Evolutionary conservation across 2,888 invertebrate genomes (phyloP), one percentile per base, ranked within the genome.

Genomic region (Catocala sponsa): DNA sequence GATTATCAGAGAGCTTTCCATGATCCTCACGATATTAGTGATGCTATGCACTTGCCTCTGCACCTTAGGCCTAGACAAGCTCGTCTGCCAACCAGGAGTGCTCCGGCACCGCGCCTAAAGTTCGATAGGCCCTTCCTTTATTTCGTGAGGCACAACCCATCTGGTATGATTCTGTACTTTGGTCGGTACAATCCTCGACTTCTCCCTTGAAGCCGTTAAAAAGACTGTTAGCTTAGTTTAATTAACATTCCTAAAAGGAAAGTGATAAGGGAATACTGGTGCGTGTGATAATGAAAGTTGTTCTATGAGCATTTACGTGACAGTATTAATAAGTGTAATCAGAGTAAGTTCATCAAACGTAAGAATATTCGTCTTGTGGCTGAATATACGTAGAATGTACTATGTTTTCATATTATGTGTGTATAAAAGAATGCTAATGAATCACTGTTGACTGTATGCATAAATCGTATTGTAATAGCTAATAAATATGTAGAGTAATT

Each of bases 91-190:
- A 96, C 97, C 54, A 95, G 95, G 61, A 96, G 96, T 53, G 86
- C 94, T 92, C 92, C 94, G 70, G 87, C 94, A 62, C 97, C 97
- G 5, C 95, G 98, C 83, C 94, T 98, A 82, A 96, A 97, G 79
- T 97, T 98, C 84, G 98, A 98, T 80, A 95, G 98, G 82, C 98
- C 98, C 0, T 98, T 98, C 95, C 94, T 98, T 33, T 98, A 97
- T 88, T 97, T 98, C 78, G 97, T 98, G 11, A 95, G 98, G 82
- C 98, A 98, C 89, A 98, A 98, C 89, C 98, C 98, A 0, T 97
- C 98, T n/a, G 98, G 98, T 65, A 96, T 98, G 94, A 97, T 98
- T 80, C 92, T 98, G 55, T 97, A 97, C 86, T 97, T 98, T 95
- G 98, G 98, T 47, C 95, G 98, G 84, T 98, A 97, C 92, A 98